Evolutionary conservation across 2,888 invertebrate species (phyloP), one percentile per base, ranked within the genome.

Genomic region (Lithophane ornitopus): DNA sequence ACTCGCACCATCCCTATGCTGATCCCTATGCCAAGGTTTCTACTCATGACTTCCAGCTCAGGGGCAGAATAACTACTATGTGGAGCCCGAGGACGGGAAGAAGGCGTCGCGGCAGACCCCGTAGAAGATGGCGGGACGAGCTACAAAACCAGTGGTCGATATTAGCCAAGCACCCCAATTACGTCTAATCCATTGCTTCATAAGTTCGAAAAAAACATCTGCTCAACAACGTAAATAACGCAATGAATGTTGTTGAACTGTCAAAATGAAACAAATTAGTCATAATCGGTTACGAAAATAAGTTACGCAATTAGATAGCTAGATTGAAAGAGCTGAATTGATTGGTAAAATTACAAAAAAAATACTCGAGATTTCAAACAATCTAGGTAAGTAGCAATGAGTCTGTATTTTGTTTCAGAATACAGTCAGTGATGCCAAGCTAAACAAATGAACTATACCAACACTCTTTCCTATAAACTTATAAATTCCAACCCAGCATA

Each of bases 401-500:
- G 4, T 34, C 12, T 46, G 14, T 14, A 22, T 54, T 72, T 73
- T 28, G 11, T 28, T 28, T 28, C 12, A 41, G 4, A 54, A 12
- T 16, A 16, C 39, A 41, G 16, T 72, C 44, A 46, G 22, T 22
- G 22, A 46, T 46, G 28, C 26, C 11, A 72, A 54, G 28, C 14
- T 56, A 49, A 49, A 28, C n/a, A 46, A 75, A 69, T n/a, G 0
- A 58, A 41, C 49, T 41, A 1, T 28, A 26, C 34, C 2, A 41
- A 58, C 41, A 39, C 9, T 14, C 28, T 44, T 62, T 9, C 46
- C 54, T 14, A 63, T 81, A 77, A 63, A 76, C 22, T 22, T 62
- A 41, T 63, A 75, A 75, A 75, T 75, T 56, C 81, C 52, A 46
- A 26, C 19, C 52, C 14, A 81, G n/a, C 28, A 28, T 62, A 78